A percentile compares a stretch with the other conserved stretches of the same genome.
Evolutionary conservation across 1,140 invertebrate genomes (phyloP).

Genomic region (Tetramorium simillimum): DNA sequence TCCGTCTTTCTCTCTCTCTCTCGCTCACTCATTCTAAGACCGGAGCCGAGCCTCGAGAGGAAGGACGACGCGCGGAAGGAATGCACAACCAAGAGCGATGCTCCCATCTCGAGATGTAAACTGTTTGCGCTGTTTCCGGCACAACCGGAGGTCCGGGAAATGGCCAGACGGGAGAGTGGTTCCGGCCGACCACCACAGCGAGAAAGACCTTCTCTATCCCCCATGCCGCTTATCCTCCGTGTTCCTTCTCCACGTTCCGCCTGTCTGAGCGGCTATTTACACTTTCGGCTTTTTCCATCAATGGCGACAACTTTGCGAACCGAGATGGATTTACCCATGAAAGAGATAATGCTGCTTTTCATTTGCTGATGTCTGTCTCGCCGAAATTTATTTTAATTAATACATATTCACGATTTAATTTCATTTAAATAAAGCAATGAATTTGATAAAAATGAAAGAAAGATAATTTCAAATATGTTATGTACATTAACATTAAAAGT

Average conservation of each 20-base stretch:
- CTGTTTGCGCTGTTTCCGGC: constrained; percentile 77
- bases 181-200: constrained; percentile 42
- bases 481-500: no score
- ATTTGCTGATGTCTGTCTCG: no score
- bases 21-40: not conserved
- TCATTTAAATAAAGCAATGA: not conserved
- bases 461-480: not conserved
- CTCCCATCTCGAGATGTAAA: constrained; percentile 71
- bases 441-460: not conserved
- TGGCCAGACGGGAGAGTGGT: constrained; percentile 64
- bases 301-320: not conserved
- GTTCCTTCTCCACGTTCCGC: constrained; percentile 10
- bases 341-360: not conserved
- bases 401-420: not conserved
- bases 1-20: not conserved
- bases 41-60: constrained; percentile 5
- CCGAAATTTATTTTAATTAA: not conserved
- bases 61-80: constrained; percentile 20
- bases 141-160: constrained; percentile 70
- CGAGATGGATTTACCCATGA: not conserved
- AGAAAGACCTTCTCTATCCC: not conserved
- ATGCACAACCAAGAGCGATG: constrained; percentile 30
- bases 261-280: constrained; percentile 42
- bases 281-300: constrained; percentile 19
- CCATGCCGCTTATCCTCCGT: not conserved